phyloP scores from a whole-genome alignment of 2,888 invertebrate genomes.

The Tricholauxania praeusta region DNA sequence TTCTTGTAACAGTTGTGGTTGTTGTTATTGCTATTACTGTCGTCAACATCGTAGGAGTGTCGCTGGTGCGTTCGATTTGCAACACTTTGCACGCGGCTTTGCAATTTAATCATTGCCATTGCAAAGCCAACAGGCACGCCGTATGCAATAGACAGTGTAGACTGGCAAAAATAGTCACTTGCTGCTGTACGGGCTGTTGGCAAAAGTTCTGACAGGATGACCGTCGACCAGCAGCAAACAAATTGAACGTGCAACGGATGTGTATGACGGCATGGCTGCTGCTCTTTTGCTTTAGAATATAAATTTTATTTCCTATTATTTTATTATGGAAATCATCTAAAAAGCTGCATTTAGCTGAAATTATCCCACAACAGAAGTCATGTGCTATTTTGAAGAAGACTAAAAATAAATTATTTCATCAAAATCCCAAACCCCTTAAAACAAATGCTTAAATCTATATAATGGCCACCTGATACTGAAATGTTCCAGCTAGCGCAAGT shows the following conservation, averaged over 20 bases:
- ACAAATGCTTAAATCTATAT: no score
- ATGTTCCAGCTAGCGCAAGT: no score
- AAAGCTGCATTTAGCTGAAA: no score
- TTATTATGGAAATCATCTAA: no score
- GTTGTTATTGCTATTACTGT: constrained; percentile 33
- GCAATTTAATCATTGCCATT: not conserved
- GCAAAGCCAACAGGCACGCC: not conserved
- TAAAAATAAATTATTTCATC: no score
- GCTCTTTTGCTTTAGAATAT: not conserved
- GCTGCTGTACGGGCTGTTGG: not conserved
- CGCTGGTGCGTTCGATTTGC: constrained; percentile 28
- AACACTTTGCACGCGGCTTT: not conserved
- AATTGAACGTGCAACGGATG: constrained; percentile 18
- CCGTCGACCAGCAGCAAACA: constrained; percentile 19
- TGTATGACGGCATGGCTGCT: constrained; percentile 6
- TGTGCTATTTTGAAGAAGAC: no score
- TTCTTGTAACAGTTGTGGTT: constrained; percentile 27
- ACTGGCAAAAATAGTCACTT: not conserved
- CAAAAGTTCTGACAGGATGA: constrained; percentile 3
- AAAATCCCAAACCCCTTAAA: no score
- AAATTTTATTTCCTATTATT: not conserved
- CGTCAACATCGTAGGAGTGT: constrained; percentile 4
- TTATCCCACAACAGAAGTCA: no score
- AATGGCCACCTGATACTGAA: no score
- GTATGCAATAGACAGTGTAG: not conserved